Percentiles rank a stretch among this genome's conserved stretches.
Evolutionary conservation across 1,140 invertebrate genomes (phyloP).

Genomic region (Eurytemora carolleeae): DNA sequence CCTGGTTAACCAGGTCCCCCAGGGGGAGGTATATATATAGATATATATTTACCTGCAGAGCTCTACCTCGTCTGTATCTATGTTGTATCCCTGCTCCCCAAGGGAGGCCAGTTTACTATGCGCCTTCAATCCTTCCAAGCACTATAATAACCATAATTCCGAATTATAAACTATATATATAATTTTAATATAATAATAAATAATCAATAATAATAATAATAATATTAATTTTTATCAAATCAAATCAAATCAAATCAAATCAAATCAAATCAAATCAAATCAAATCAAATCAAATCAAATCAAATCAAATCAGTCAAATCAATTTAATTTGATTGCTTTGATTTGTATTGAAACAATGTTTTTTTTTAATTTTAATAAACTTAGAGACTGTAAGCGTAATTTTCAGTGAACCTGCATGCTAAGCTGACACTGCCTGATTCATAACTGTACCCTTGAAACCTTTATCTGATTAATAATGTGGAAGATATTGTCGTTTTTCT

Average conservation of each 20-base stretch:
- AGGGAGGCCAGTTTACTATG: conserved; percentile 48
- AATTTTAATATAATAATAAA: not conserved
- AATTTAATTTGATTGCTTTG: conserved; percentile 3
- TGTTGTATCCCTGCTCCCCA: conserved; percentile 28
- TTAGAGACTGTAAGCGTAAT: no score
- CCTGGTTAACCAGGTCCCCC: no score
- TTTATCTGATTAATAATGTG: no score
- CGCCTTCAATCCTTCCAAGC: conserved; percentile 48
- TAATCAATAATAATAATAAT: not conserved
- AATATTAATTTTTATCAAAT: not conserved
- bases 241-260: not conserved
- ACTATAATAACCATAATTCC: conserved; percentile 31
- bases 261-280: conserved; percentile 1
- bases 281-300: not conserved
- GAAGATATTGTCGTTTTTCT: no score
- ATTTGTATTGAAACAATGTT: no score
- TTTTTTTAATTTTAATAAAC: no score
- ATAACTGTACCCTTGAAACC: no score
- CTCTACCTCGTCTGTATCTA: conserved; percentile 30
- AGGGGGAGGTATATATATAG: no score
- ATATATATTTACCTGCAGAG: conserved; percentile 26
- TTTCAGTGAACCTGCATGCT: no score
- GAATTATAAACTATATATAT: conserved; percentile 16
- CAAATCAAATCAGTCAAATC: not conserved
- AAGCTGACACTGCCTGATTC: no score